Base-by-base conservation (phyloP, 2,797 vertebrate genomes). In the Brachymystax lenok region DNA sequence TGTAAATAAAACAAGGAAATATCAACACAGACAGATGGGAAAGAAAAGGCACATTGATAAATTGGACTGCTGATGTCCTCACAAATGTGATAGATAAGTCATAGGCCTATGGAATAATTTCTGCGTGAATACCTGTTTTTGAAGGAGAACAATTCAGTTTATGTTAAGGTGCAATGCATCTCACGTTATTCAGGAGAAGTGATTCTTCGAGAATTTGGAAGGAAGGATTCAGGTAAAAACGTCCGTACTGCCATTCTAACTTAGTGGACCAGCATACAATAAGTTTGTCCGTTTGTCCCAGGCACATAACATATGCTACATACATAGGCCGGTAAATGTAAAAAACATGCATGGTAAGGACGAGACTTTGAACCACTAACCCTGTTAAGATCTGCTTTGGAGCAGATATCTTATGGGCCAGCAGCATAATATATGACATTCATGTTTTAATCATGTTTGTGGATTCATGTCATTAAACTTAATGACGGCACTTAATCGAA, bases 51-150 rank as follows among this genome's bases (percentile, higher is more conserved):
- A 56, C 68, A 30, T 61, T 0, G 71, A 76, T 3, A 3, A 56
- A 35, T 28, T 27, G 16, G 61, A 7, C 74, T 52, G 78, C 83
- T 80, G 69, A 77, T 72, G 69, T 46, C 56, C 69, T 77, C 81
- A 61, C 28, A 28, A 73, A 78, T 74, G 74, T 83, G 84, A 82
- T 77, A 76, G 71, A 84, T 82, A 73, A 82, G 30, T 68, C n/a
- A 67, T 19, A 46, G 10, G 40, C 40, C 40, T 74, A 4, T 2
- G 13, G 78, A 80, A 3, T 75, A 82, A 21, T 70, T 19, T 70
- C 69, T 40, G 54, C 35, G 74, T 78, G 80, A 86, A 85, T 81
- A 69, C 12, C 40, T 24, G 27, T 76, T 17, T 24, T 27, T 51
- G 27, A 35, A 71, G 52, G 16, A 21, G 14, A 80, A 79, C 80